Percentiles rank a stretch among this genome's conserved stretches.
Evolutionary conservation across 2,113 vertebrate genomes (phyloP).

Genomic region (Rhegmatorhina hoffmannsi): DNA sequence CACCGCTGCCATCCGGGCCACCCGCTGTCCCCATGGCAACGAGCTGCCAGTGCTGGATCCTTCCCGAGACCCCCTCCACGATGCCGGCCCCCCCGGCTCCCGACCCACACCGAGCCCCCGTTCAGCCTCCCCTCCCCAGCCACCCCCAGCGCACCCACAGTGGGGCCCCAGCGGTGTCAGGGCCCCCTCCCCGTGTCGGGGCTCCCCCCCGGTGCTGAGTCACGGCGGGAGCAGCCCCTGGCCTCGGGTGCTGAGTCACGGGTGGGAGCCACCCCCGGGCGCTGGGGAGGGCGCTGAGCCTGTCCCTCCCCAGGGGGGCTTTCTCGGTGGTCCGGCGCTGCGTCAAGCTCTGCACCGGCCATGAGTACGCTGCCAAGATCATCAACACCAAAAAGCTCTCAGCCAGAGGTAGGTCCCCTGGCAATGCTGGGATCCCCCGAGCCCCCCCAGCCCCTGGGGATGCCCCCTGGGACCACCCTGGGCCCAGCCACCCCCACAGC

Average conservation of each 20-base stretch:
- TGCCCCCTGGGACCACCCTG: not conserved
- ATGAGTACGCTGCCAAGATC: slow-evolving; percentile 95
- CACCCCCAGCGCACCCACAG: not conserved
- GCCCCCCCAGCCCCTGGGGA: too few relatives aligned
- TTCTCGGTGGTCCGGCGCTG: slow-evolving; percentile 96
- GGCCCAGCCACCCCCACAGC: not conserved
- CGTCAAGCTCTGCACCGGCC: slow-evolving; percentile 93
- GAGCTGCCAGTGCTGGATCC: not conserved
- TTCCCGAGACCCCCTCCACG: not conserved
- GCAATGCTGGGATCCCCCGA: rapidly evolving
- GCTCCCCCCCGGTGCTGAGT: not conserved
- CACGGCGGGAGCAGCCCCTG: not conserved
- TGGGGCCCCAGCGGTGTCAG: not conserved
- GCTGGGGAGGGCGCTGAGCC: not conserved
- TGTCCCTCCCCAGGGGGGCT: slow-evolving; percentile 82
- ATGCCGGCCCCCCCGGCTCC: not conserved
- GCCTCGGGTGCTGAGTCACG: not conserved
- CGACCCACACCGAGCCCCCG: not conserved
- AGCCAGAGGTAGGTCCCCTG: slow-evolving; percentile 85
- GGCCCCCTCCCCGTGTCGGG: not conserved
- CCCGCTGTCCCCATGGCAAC: slow-evolving; percentile 27
- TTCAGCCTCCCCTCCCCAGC: too few relatives aligned
- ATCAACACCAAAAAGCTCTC: slow-evolving; percentile 99
- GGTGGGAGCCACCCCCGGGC: not conserved
- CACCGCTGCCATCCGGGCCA: slow-evolving; percentile 24